Evolutionary conservation across 1,140 invertebrate genomes (phyloP), one percentile per base, ranked within the genome.

Genomic region (Mercenaria mercenaria): DNA sequence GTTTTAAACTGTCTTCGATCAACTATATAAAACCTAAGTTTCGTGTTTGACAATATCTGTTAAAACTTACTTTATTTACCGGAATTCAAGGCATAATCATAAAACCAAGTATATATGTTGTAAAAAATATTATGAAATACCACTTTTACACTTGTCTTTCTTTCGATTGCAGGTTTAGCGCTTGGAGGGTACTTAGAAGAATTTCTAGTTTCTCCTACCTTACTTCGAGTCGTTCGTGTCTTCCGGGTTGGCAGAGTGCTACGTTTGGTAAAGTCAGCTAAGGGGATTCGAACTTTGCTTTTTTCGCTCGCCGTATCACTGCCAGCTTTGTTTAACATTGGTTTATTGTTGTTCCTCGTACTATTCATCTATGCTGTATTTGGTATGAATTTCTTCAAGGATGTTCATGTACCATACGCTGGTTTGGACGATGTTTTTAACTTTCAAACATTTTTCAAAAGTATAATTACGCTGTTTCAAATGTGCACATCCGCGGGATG

Each of bases 311-410:
- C 99, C 93, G 99, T 99, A 98, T 99, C 99, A 93, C 97, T 99
- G 95, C 99, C 99, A 92, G 99, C 99, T 90, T 97, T 99, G 76
- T 99, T 99, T 97, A 99, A 99, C 97, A 99, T 99, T 96, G 99
- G 99, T 96, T 97, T 99, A 94, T 97, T 99, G 93, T 97, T 99
- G 92, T 99, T 99, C 96, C 97, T 99, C 92, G 98, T 99, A 92
- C 99, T 99, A 98, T 99, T 99, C 96, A 99, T 99, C 96, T 99
- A 99, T 96, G 99, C 99, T 93, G 99, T 99, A 94, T 99, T 99
- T 96, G 99, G 99, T 89, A 99, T 99, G 99, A 99, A 98, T 69
- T 99, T 99, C 97, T 99, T 99, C 96, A 99, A 99, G 98, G 98
- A 99, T 96, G 99, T 99, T 82, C 99, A 99, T 99, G 99, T 47